A percentile compares a stretch with the other conserved stretches of the same genome.
phyloP scores from a whole-genome alignment of 2,797 vertebrate genomes.

The Anableps anableps region DNA sequence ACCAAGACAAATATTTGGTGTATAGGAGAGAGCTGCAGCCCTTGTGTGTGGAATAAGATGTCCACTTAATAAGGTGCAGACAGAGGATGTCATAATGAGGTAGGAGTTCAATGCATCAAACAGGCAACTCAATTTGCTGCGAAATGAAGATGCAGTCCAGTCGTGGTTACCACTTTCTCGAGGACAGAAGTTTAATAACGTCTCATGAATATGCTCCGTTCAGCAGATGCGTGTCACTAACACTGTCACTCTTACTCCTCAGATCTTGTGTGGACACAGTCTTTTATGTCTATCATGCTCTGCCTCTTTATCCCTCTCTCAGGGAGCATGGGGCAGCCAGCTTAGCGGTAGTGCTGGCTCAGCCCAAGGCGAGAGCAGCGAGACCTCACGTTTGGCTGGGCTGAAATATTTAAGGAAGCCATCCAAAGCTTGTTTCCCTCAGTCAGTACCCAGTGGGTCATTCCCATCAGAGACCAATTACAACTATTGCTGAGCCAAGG shows the following conservation, averaged over 20 bases:
- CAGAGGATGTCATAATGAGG: conserved; percentile 51
- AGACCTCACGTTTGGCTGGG: conserved; percentile 61
- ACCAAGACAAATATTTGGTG: conserved; percentile 48
- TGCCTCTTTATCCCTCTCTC: conserved; percentile 29
- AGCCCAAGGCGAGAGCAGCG: conserved; percentile 57
- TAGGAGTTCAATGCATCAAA: conserved; percentile 22
- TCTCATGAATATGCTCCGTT: conserved; percentile 27
- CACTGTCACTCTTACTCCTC: conserved; percentile 17
- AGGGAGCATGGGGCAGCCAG: conserved; percentile 39
- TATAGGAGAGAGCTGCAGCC: conserved; percentile 18
- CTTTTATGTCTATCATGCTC: conserved; percentile 25
- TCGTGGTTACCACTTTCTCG: conserved; percentile 16
- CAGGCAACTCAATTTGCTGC: conserved; percentile 26
- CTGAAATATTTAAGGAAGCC: conserved; percentile 71
- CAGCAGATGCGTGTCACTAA: conserved; percentile 16
- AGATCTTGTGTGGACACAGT: conserved; percentile 11
- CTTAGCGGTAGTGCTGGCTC: conserved; percentile 55
- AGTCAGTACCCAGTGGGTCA: conserved; percentile 56
- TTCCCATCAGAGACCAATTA: conserved; percentile 76
- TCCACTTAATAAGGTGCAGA: conserved; percentile 45
- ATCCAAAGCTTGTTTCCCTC: conserved; percentile 63
- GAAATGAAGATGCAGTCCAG: conserved; percentile 17
- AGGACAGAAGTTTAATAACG: conserved; percentile 38
- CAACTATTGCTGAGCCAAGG: conserved; percentile 50
- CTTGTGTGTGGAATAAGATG: conserved; percentile 32